These are phyloP conservation scores for Cynocephalus volans DNA, from an alignment of 2,113 vertebrate genomes.

Conservation along the genomic window DNA sequence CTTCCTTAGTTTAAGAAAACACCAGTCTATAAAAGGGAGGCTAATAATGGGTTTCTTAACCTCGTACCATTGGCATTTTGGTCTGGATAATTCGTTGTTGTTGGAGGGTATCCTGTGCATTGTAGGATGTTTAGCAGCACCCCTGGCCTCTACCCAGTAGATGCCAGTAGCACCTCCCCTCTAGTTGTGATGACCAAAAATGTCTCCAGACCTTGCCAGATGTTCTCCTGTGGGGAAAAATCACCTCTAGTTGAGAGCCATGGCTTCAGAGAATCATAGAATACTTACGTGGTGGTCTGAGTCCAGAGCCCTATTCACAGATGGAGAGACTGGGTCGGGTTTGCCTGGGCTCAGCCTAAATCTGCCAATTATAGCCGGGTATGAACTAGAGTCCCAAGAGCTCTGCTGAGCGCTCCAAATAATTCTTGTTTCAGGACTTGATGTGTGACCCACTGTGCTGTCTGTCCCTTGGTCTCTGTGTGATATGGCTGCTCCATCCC, in stretches of 20 bases:
- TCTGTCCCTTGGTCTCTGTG: neutral
- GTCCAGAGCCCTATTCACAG: neutral
- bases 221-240: neutral
- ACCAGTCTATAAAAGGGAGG: neutral
- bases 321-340: neutral
- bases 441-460: neutral
- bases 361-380: neutral
- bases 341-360: neutral
- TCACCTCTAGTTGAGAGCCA: neutral
- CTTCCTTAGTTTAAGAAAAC: slow-evolving; percentile 2
- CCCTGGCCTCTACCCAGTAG: neutral
- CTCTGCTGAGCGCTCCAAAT: neutral
- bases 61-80: neutral
- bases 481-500: neutral
- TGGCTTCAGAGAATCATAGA: neutral
- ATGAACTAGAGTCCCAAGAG: neutral
- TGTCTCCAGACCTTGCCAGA: neutral
- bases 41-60: neutral
- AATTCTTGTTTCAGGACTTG: neutral
- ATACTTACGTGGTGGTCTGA: neutral
- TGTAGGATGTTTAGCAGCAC: neutral
- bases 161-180: neutral
- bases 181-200: neutral
- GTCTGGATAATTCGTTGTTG: neutral
- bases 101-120: neutral